phyloP scores from a whole-genome alignment of 2,113 vertebrate genomes.

The Nycticorax nycticorax region DNA sequence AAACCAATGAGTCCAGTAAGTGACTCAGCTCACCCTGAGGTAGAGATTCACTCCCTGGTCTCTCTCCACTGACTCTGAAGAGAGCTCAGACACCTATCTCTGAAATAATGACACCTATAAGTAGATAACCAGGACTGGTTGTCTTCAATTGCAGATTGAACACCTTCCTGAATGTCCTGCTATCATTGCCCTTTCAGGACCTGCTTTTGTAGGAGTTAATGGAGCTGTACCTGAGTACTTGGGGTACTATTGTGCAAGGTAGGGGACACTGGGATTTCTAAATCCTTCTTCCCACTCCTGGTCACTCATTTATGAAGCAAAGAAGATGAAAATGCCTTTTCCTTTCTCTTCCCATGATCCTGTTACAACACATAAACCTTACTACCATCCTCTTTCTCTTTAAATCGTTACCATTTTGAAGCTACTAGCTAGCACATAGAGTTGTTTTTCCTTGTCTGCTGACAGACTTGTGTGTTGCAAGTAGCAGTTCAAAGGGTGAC shows the following conservation, averaged over 20 bases:
- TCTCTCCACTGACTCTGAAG: not conserved
- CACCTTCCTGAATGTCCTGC: not conserved
- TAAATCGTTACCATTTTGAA: not conserved
- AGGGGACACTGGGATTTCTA: not conserved
- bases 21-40: not conserved
- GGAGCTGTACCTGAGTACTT: not conserved
- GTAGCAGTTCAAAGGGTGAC: not conserved
- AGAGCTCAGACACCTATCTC: not conserved
- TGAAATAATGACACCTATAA: not conserved
- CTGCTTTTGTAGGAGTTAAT: not conserved
- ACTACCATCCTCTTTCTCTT: not conserved
- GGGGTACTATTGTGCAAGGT: not conserved
- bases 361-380: not conserved
- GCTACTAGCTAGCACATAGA: not conserved
- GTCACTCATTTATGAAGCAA: not conserved
- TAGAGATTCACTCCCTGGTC: not conserved
- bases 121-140: not conserved
- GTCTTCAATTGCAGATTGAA: not conserved
- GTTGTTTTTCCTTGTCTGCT: not conserved
- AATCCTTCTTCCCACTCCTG: not conserved
- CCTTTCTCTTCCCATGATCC: not conserved
- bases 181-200: not conserved
- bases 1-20: not conserved
- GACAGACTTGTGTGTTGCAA: not conserved
- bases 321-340: not conserved